Conservation (phyloP, 2,888 invertebrate genomes). For the Drosophila yooni region DNA sequence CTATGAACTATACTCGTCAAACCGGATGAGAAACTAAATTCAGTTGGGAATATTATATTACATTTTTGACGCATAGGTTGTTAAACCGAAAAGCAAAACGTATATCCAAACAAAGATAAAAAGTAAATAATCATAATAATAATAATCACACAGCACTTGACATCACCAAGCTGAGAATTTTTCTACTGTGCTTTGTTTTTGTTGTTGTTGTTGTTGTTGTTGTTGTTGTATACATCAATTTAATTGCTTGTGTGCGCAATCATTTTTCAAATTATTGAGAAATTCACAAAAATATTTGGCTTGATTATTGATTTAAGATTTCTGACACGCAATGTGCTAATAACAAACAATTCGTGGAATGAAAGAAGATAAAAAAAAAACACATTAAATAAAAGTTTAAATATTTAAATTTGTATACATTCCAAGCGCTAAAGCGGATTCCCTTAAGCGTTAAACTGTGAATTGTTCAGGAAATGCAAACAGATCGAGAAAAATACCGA, state of each 20-base stretch:
- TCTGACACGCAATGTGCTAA: conserved; percentile 39
- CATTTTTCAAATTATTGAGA: conserved; percentile 49
- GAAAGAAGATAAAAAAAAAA: conserved; percentile 4
- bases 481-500: conserved; percentile 2
- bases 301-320: conserved; percentile 44
- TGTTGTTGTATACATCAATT: conserved; percentile 24
- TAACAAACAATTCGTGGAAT: conserved; percentile 20
- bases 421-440: conserved; percentile 30
- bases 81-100: conserved; percentile 48
- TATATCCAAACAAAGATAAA: conserved; percentile 12
- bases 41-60: conserved; percentile 16
- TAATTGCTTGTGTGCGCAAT: conserved; percentile 52
- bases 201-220: background rate
- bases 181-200: background rate
- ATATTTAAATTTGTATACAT: conserved; percentile 10
- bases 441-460: conserved; percentile 22
- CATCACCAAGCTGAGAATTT: conserved; percentile 58
- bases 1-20: conserved; percentile 41
- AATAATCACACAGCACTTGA: conserved; percentile 43
- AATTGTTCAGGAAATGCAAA: conserved; percentile 48
- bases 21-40: conserved; percentile 43
- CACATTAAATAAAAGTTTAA: background rate
- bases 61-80: conserved; percentile 40
- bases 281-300: conserved; percentile 50
- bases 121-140: conserved; percentile 34